These are phyloP conservation scores for Conomelus anceps DNA, from an alignment of 2,888 invertebrate genomes.

Conservation along the genomic window DNA sequence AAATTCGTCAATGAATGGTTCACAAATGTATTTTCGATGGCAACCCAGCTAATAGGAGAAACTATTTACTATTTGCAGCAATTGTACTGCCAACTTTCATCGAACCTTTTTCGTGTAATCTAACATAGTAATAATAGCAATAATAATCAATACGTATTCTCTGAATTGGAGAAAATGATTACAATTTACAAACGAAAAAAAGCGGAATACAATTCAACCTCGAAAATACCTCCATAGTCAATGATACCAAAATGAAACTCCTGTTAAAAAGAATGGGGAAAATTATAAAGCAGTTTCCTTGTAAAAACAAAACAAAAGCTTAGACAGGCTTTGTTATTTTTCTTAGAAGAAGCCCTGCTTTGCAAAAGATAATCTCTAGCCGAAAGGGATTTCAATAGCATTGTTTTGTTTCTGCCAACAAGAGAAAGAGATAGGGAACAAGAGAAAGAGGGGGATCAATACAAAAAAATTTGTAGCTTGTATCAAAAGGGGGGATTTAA, in stretches of 20 bases:
- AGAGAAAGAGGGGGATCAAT: background rate
- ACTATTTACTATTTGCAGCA: no score
- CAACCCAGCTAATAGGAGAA: no score
- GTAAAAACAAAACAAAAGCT: background rate
- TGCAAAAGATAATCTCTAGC: background rate
- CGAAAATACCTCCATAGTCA: background rate
- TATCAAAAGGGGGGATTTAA: background rate
- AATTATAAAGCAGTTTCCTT: background rate
- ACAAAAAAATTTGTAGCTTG: background rate
- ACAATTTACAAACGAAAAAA: background rate
- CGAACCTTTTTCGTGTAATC: no score
- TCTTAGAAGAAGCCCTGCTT: background rate
- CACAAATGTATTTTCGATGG: no score
- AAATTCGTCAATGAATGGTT: no score
- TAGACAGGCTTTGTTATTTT: background rate
- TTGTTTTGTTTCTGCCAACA: background rate
- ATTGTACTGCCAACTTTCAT: no score
- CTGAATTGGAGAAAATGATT: background rate
- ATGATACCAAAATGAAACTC: background rate
- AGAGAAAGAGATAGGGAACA: no score
- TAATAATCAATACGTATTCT: no score
- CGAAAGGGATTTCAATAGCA: background rate
- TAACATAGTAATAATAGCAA: no score
- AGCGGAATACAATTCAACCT: background rate
- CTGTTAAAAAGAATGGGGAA: background rate